Evolutionary conservation across 2,797 vertebrate genomes (phyloP).

Genomic region (Aplochiton taeniatus): DNA sequence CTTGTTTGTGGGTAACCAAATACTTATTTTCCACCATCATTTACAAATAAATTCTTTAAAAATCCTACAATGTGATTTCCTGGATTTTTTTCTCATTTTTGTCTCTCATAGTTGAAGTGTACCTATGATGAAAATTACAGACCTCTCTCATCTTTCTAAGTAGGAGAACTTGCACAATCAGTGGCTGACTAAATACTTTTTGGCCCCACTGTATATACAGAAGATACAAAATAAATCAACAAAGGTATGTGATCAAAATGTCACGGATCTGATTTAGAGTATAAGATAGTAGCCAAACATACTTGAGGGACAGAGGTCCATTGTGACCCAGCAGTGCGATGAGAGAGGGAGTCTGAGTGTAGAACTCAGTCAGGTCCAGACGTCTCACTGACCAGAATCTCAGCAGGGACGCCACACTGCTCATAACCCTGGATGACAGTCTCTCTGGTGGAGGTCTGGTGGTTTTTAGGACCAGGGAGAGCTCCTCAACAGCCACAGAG

Average conservation of each 20-base stretch:
- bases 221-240: not conserved
- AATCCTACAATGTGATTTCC: no score
- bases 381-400: constrained; percentile 40
- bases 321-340: constrained; percentile 41
- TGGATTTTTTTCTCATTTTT: no score
- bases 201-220: no score
- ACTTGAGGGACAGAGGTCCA: constrained; percentile 41
- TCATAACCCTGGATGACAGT: constrained; percentile 27
- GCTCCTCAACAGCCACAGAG: constrained; percentile 21
- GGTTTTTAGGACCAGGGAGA: constrained; percentile 27
- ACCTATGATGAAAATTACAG: no score
- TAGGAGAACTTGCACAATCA: no score
- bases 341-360: constrained; percentile 37
- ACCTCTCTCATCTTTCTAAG: no score
- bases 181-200: no score
- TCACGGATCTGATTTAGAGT: no score
- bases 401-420: constrained; percentile 48
- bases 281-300: not conserved
- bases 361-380: constrained; percentile 51
- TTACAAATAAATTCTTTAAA: no score
- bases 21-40: no score
- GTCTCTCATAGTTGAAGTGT: no score
- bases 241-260: not conserved
- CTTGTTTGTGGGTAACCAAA: no score
- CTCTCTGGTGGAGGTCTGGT: not conserved